phyloP scores from a whole-genome alignment of 2,797 vertebrate genomes.

The Podargus strigoides region DNA sequence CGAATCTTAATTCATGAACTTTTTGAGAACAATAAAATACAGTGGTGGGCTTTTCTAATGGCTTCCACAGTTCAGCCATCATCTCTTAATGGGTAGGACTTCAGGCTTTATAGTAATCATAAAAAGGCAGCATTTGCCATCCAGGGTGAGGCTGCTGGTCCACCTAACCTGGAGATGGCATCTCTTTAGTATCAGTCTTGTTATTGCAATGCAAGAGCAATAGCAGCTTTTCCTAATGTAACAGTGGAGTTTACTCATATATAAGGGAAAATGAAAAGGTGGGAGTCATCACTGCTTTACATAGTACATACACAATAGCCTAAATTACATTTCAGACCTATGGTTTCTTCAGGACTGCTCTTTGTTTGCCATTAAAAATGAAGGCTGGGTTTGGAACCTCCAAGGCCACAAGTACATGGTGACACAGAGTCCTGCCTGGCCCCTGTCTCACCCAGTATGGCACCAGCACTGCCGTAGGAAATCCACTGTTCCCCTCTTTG shows the following conservation, averaged over 20 bases:
- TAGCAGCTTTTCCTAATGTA: not conserved
- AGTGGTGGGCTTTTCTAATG: not conserved
- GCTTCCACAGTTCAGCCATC: not conserved
- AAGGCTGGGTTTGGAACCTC: not conserved
- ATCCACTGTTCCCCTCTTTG: not conserved
- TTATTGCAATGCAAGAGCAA: not conserved
- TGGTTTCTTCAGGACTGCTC: not conserved
- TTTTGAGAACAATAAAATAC: slow-evolving; percentile 26
- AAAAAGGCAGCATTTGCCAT: not conserved
- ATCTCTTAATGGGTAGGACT: not conserved
- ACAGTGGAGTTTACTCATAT: not conserved
- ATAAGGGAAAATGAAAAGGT: not conserved
- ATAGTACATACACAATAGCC: not conserved
- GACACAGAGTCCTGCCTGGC: not conserved
- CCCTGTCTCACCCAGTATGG: no score
- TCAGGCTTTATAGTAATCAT: not conserved
- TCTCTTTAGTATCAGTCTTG: not conserved
- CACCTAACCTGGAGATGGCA: not conserved
- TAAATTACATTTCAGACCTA: not conserved
- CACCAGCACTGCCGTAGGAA: not conserved
- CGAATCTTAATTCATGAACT: not conserved
- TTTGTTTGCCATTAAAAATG: not conserved
- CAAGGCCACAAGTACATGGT: accelerated
- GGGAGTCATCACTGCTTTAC: not conserved
- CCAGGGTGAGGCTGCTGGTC: not conserved